Evolutionary conservation across 2,888 invertebrate genomes (phyloP), one percentile per base, ranked within the genome.

Genomic region (Sialis fuliginosa): DNA sequence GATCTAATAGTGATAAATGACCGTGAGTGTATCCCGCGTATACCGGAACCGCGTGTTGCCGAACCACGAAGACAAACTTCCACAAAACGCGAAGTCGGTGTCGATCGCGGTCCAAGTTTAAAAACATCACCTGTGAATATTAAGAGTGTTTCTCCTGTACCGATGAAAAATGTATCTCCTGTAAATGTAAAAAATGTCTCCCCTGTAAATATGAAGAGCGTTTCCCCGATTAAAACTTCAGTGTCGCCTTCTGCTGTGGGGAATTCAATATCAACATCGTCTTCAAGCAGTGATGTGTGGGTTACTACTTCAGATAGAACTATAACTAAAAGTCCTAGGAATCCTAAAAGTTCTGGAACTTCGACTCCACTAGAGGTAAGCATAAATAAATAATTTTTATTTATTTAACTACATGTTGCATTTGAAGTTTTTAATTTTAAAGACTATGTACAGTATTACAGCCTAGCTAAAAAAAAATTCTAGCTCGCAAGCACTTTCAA

Each of bases 211-310:
- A 52, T 55, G 22, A 55, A 52, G 40, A 52, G 50, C 48, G 43
- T 39, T 8, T 50, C 33, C 32, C 22, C 22, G 22, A 22, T 22
- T 22, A 22, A 22, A 22, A 49, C 55, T 13, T 54, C 56, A 46
- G 60, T 60, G 0, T 62, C 64, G 7, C 62, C 65, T 3, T 60
- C 56, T 34, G 53, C 55, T n/a, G 50, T 53, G 44, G 52, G 57
- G 49, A 56, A 58, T 49, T 70, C 71, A 1, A 50, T 56, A 42
- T 52, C 57, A 50, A 56, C 58, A 49, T 70, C 71, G 0, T 71
- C 71, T 1, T 71, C 71, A 12, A 69, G 69, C 51, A 71, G 71
- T 54, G 72, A 72, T 48, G 65, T 70, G 44, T 72, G 70, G 69
- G 59, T 71, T 47, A 70, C 70, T 9, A 68, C 69, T 4, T 70